Evolutionary conservation across 2,113 vertebrate species (phyloP).

Genomic region (Alligator sinensis): DNA sequence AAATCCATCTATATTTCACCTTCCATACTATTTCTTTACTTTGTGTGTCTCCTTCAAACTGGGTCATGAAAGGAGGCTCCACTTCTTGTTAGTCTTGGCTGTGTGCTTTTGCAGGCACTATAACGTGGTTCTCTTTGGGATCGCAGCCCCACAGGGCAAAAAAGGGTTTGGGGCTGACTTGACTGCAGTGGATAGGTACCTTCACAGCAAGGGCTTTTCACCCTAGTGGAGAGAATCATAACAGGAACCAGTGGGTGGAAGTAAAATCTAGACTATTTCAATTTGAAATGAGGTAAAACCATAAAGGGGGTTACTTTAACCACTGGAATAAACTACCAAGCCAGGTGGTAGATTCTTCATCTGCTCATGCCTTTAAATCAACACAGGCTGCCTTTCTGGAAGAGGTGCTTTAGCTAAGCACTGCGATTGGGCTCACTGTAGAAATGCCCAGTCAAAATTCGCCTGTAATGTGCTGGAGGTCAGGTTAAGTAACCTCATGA

Average conservation of each 20-base stretch:
- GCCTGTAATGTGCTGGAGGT: not conserved
- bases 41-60: slow-evolving; percentile 19
- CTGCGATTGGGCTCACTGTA: not conserved
- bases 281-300: not conserved
- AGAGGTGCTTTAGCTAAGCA: not conserved
- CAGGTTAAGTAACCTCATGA: not conserved
- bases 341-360: not conserved
- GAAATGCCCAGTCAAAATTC: not conserved
- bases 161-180: slow-evolving; percentile 58
- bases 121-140: slow-evolving; percentile 45
- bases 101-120: slow-evolving; percentile 23
- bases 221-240: slow-evolving; percentile 45
- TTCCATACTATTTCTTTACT: slow-evolving; percentile 2
- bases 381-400: not conserved
- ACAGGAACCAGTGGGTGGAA: slow-evolving; percentile 53
- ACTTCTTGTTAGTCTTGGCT: slow-evolving; percentile 44
- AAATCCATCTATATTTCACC: slow-evolving; percentile 5
- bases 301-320: not conserved
- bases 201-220: not conserved
- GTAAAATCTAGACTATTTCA: slow-evolving; percentile 25
- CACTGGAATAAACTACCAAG: not conserved
- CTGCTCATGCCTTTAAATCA: rapidly evolving
- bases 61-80: slow-evolving; percentile 19
- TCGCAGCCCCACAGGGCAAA: slow-evolving; percentile 46
- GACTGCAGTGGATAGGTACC: slow-evolving; percentile 27